A percentile compares a stretch with the other conserved stretches of the same genome.
Conservation (phyloP, 1,140 invertebrate genomes). For the Zaprionus inermis region DNA sequence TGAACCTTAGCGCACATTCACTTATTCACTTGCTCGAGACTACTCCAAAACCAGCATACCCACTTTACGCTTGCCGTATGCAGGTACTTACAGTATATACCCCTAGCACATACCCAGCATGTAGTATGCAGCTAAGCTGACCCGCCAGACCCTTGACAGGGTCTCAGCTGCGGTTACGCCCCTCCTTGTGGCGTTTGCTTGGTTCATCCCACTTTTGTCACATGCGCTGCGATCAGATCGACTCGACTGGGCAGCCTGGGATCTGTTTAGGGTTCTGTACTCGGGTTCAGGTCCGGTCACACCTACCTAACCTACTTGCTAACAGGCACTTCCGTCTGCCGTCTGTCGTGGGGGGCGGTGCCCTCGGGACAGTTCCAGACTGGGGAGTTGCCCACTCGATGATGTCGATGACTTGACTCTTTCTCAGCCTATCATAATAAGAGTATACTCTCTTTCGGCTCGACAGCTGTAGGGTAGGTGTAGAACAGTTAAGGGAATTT, state of each 20-base stretch:
- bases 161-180: constrained; percentile 1
- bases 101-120: not conserved
- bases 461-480: too few species aligned
- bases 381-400: constrained; percentile 11
- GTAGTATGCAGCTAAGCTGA: constrained; percentile 55
- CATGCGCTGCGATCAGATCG: constrained; percentile 33
- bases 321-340: constrained; percentile 53
- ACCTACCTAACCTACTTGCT: constrained; percentile 49
- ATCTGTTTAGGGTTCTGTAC: not conserved
- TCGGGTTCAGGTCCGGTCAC: constrained; percentile 34
- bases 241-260: constrained; percentile 12
- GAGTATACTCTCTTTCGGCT: not conserved
- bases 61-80: not conserved
- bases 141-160: constrained; percentile 14
- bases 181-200: constrained; percentile 22
- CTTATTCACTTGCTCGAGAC: constrained; percentile 40
- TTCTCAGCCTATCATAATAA: not conserved
- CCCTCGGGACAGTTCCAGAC: constrained; percentile 39
- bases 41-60: constrained; percentile 38
- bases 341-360: constrained; percentile 10
- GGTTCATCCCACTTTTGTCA: constrained; percentile 67
- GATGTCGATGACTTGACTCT: constrained; percentile 16
- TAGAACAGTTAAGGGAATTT: too few species aligned
- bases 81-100: constrained; percentile 9
- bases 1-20: constrained; percentile 77